Base-by-base conservation (phyloP, 1,140 invertebrate genomes). In the Dreissena polymorpha region DNA sequence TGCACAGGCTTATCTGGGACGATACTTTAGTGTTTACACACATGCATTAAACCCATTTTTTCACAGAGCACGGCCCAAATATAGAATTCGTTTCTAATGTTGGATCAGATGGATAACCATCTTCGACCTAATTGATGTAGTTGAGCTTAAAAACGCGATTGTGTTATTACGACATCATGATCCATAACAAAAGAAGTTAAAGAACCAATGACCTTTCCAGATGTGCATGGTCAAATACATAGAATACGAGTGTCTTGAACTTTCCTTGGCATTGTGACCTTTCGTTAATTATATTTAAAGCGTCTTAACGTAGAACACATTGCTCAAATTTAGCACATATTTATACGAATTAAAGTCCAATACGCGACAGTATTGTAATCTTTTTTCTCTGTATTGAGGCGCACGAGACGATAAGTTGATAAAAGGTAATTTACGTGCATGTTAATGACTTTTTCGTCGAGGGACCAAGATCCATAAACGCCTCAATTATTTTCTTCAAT, bases 401-500 rank as follows among this genome's bases (percentile, higher is more conserved):
- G 16, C 21, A 60, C 21, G 57, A 23, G 57, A 23, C 21, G 57
- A 60, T 60, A 60, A 60, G 57, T 60, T 60, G 57, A 60, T 60
- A 60, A 60, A 60, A 60, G 57, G 57, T 23, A 60, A 60, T 60
- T 60, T 60, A 6, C 57, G 57, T 60, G 16, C 57, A 60, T 60
- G 21, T 23, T 60, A n/a, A 23, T 60, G 57, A 60, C 16, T 60
- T 6, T 60, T n/a, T 60, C 16, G 57, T 2, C 21, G 57, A 18
- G 6, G 21, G 16, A n/a, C 57, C 21, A 23, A 18, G 57, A 23
- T 60, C 39, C 39, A 60, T 60, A 60, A 60, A 60, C 57, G 57
- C 57, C 57, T 60, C 57, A 60, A 60, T 60, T 60, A 60, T 60
- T 60, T 60, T 60, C 57, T 60, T 60, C 57, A 60, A 16, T 65